Base-by-base conservation (phyloP, 2,888 invertebrate genomes). In the Sminthurinus aureus region DNA sequence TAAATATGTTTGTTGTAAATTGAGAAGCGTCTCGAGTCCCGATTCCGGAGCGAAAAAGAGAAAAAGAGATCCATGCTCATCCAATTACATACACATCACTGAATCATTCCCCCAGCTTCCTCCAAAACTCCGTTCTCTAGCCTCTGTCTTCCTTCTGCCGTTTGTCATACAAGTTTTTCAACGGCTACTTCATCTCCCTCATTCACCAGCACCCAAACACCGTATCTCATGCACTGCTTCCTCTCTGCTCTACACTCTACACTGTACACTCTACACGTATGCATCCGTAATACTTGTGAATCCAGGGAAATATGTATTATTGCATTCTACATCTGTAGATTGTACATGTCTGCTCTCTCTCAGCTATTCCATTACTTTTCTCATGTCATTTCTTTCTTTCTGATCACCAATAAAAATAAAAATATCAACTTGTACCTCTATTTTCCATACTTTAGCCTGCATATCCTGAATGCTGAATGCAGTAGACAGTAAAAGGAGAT, bases 31-130 rank as follows among this genome's bases (percentile, higher is more conserved):
- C 38, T 6, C 38, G 38, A 38, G 38, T 38, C 38, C 18, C 4
- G 58, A n/a, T n/a, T n/a, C n/a, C n/a, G n/a, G n/a, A n/a, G n/a
- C n/a, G n/a, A n/a, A n/a, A n/a, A n/a, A 58, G 58, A 2, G 58
- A 58, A 18, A 58, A 18, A 58, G 58, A 58, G 58, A 58, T 58
- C 58, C 18, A 20, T 50, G 73, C 82, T 86, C 85, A 86, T 86
- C 84, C 85, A 86, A 86, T 86, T 86, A 86, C 82, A 84, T 74
- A 83, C 82, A 83, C 84, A 85, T 85, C 82, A 84, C 82, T 84
- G 84, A 81, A 81, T 80, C 78, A 67, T 80, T 82, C 64, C 83
- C 75, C 81, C 66, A 64, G 69, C 76, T 77, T 83, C 66, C 83
- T 79, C 80, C 51, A n/a, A n/a, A n/a, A n/a, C n/a, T n/a, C n/a